Conservation (phyloP, 2,888 invertebrate species). For the Epicampocera succincta region DNA sequence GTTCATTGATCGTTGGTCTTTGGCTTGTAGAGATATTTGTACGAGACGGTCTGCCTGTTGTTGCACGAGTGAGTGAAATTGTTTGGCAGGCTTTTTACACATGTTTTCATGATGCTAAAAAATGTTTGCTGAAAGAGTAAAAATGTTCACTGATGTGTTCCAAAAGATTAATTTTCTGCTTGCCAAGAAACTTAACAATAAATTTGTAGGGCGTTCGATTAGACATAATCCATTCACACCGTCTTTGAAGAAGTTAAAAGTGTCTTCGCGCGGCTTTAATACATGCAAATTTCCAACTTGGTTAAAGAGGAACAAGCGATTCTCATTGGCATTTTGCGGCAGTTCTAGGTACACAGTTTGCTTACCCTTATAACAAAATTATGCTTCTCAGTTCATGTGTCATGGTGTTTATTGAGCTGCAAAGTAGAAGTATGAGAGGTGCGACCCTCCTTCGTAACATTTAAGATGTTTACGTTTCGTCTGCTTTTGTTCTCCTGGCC, state of each 20-base stretch:
- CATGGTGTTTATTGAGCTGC: not conserved
- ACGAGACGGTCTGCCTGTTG: not conserved
- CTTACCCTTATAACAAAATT: too few species aligned
- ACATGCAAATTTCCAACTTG: too few species aligned
- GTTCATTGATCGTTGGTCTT: constrained; percentile 36
- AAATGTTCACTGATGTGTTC: constrained; percentile 43
- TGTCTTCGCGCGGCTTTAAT: too few species aligned
- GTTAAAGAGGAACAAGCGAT: too few species aligned
- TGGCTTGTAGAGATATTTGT: not conserved
- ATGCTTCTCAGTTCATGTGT: too few species aligned
- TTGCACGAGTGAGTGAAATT: not conserved
- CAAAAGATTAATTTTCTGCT: constrained; percentile 43
- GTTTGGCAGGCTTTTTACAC: constrained; percentile 19
- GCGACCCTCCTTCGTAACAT: too few species aligned
- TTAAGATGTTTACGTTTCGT: too few species aligned
- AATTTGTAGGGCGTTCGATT: constrained; percentile 1
- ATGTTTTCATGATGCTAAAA: constrained; percentile 28
- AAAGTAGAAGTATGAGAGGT: not conserved
- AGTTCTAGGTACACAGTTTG: too few species aligned
- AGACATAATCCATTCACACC: not conserved
- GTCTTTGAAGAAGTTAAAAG: too few species aligned
- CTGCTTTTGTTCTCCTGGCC: too few species aligned
- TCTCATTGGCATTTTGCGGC: too few species aligned
- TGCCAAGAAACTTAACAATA: constrained; percentile 2
- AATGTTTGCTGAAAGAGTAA: constrained; percentile 23